A percentile compares a stretch with the other conserved stretches of the same genome.
phyloP scores from a whole-genome alignment of 2,797 vertebrate genomes.

The Catostomus latipinnis region DNA sequence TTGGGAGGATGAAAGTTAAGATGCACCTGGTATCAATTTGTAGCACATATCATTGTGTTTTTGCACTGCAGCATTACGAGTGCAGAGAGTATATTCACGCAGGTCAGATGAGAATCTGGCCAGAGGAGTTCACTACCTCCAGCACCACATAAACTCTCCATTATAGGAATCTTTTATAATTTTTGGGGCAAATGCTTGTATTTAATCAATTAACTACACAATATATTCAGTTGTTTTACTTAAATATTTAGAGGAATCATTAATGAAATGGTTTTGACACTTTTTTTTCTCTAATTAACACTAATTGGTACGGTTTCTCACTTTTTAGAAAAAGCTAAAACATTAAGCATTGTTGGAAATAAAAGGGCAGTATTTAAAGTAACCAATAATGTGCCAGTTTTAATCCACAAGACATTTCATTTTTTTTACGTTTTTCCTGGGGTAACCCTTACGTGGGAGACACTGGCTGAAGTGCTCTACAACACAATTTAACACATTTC shows the following conservation, averaged over 20 bases:
- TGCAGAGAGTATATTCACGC: not conserved
- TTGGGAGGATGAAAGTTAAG: constrained; percentile 24
- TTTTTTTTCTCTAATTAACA: not conserved
- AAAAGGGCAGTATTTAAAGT: too few species aligned
- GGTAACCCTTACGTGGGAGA: too few species aligned
- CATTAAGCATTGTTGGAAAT: too few species aligned
- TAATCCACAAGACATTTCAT: too few species aligned
- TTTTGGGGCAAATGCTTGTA: not conserved
- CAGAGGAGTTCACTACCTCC: not conserved
- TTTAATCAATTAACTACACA: not conserved
- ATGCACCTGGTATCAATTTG: constrained; percentile 41
- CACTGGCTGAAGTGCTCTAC: too few species aligned
- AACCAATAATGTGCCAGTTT: too few species aligned
- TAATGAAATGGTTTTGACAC: not conserved
- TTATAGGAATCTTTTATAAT: not conserved
- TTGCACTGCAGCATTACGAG: constrained; percentile 15
- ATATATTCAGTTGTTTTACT: not conserved
- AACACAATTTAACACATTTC: too few species aligned
- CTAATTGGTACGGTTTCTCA: too few species aligned
- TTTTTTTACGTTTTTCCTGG: too few species aligned
- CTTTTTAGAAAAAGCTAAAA: too few species aligned
- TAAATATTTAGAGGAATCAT: not conserved
- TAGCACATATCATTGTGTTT: constrained; percentile 32
- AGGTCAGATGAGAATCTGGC: constrained; percentile 5
- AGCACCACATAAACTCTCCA: constrained; percentile 22